A percentile compares a stretch with the other conserved stretches of the same genome.
These are phyloP conservation scores for Drosophila kanapiae DNA, from an alignment of 1,140 invertebrate genomes.

Conservation along the genomic window DNA sequence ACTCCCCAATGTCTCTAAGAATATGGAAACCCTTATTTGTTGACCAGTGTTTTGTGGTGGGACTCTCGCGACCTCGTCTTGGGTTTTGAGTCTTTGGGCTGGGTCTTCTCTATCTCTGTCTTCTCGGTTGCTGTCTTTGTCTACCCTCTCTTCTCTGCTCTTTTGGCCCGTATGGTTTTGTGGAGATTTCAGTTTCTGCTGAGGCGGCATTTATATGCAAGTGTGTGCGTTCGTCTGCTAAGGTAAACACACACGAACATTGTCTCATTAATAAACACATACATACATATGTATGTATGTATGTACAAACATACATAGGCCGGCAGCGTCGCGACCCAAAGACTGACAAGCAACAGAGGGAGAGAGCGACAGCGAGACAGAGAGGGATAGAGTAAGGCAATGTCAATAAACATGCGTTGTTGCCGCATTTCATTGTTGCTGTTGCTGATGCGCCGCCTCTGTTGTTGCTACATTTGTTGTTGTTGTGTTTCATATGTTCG, in stretches of 20 bases:
- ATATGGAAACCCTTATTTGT: conserved; percentile 6
- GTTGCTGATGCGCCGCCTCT: conserved; percentile 29
- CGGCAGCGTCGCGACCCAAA: conserved; percentile 66
- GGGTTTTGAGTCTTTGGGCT: conserved; percentile 39
- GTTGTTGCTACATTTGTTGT: conserved; percentile 46
- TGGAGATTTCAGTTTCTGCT: conserved; percentile 75
- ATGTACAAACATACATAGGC: conserved; percentile 38
- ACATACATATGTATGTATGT: conserved; percentile 10
- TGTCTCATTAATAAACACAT: conserved; percentile 43
- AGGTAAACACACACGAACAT: conserved; percentile 66
- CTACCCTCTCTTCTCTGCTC: conserved; percentile 36
- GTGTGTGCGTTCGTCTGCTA: conserved; percentile 35
- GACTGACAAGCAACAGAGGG: conserved; percentile 56
- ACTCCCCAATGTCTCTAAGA: background rate
- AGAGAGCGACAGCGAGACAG: background rate
- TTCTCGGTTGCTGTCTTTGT: conserved; percentile 26
- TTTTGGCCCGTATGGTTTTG: conserved; percentile 59
- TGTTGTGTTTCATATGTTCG: conserved; percentile 65
- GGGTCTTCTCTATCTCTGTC: conserved; percentile 40
- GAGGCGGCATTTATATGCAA: conserved; percentile 48
- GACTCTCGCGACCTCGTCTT: conserved; percentile 55
- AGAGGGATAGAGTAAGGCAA: conserved; percentile 68
- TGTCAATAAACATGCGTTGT: conserved; percentile 82
- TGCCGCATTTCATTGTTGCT: conserved; percentile 73
- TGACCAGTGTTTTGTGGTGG: conserved; percentile 30